These are phyloP conservation scores for Ashinkailepas kermadecensis DNA, from an alignment of 2,888 invertebrate species.

Conservation along the genomic window DNA sequence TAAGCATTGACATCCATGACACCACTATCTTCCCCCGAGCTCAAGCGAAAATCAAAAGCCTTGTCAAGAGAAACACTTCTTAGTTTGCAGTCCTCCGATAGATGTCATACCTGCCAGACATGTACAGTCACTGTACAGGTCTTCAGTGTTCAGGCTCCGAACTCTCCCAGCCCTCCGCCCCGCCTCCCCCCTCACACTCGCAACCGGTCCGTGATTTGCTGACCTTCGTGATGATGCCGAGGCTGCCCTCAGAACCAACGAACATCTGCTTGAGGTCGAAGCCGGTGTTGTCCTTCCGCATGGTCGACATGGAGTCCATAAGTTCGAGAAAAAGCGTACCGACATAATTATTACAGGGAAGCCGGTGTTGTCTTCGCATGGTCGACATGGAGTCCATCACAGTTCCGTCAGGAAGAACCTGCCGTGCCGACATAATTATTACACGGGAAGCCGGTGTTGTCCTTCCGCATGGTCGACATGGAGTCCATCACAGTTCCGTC, in stretches of 20 bases:
- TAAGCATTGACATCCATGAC: too few relatives aligned
- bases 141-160: too few relatives aligned
- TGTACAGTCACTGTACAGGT: too few relatives aligned
- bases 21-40: too few relatives aligned
- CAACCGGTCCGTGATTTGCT: too few relatives aligned
- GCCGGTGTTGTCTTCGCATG: slow-evolving; percentile 94
- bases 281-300: slow-evolving; percentile 96
- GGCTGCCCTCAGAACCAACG: slow-evolving; percentile 93
- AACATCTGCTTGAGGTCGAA: slow-evolving; percentile 94
- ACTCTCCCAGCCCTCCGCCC: too few relatives aligned
- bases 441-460: slow-evolving; percentile 57
- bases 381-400: slow-evolving; percentile 75
- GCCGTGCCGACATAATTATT: slow-evolving; percentile 52
- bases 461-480: slow-evolving; percentile 79
- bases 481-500: slow-evolving; percentile 63
- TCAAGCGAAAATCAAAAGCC: too few relatives aligned
- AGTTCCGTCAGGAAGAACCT: slow-evolving; percentile 42
- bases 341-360: too few relatives aligned
- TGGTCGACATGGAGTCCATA: slow-evolving; percentile 71
- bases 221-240: slow-evolving; percentile 81
- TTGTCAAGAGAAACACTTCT: too few relatives aligned
- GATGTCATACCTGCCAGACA: too few relatives aligned
- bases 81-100: too few relatives aligned
- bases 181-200: too few relatives aligned
- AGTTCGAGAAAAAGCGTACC: slow-evolving; percentile 46